Evolutionary conservation across 2,113 vertebrate species (phyloP).

Genomic region (Euleptes europaea): DNA sequence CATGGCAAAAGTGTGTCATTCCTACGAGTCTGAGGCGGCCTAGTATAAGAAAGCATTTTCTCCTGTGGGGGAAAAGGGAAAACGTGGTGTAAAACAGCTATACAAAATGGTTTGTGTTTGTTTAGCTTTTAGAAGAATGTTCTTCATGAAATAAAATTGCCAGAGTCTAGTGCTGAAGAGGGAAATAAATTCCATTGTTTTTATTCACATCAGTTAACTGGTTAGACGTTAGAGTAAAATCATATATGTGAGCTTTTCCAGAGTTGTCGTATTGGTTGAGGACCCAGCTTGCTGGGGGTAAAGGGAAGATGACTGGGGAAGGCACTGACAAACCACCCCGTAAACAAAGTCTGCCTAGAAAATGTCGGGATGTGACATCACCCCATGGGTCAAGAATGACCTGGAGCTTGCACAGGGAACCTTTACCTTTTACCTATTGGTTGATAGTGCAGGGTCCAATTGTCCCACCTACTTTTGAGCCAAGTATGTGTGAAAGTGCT

Average conservation of each 20-base stretch:
- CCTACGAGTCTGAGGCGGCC: conserved; percentile 15
- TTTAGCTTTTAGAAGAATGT: not conserved
- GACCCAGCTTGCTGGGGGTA: no score
- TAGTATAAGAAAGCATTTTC: conserved; percentile 57
- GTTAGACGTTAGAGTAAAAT: not conserved
- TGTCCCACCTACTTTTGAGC: not conserved
- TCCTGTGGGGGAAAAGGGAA: conserved; percentile 47
- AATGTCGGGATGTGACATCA: no score
- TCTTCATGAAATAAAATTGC: not conserved
- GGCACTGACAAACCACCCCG: no score
- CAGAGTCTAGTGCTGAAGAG: not conserved
- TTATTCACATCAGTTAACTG: not conserved
- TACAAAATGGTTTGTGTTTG: not conserved
- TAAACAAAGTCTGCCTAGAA: no score
- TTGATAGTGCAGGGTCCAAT: not conserved
- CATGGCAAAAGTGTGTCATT: conserved; percentile 57
- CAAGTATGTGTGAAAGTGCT: no score
- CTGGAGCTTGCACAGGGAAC: no score
- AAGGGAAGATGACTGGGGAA: no score
- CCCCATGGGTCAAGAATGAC: no score
- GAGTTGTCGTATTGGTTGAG: not conserved
- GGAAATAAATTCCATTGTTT: not conserved
- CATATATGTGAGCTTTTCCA: not conserved
- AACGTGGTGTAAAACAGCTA: not conserved
- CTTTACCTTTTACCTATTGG: no score